These are phyloP conservation scores for Engystomops pustulosus DNA, from an alignment of 2,113 vertebrate genomes.

Conservation along the genomic window DNA sequence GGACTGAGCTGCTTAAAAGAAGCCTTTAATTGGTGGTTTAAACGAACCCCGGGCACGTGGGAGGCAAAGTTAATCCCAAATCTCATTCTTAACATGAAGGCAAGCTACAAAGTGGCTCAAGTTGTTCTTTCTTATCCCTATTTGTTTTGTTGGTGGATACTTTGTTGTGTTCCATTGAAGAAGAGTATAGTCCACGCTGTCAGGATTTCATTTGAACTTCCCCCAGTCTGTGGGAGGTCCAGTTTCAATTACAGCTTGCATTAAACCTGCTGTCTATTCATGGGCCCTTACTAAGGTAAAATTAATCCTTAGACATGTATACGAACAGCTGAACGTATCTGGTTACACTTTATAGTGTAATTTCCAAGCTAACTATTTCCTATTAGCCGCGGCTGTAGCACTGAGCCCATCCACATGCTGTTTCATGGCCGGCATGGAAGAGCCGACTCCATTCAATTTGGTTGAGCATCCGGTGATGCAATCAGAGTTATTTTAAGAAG, in stretches of 20 bases:
- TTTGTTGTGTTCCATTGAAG: slow-evolving; percentile 43
- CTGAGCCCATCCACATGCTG: slow-evolving; percentile 39
- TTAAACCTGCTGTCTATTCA: slow-evolving; percentile 57
- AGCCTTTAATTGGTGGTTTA: slow-evolving; percentile 52
- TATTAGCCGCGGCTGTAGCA: slow-evolving; percentile 46
- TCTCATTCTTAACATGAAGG: slow-evolving; percentile 51
- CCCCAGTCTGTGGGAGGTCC: slow-evolving; percentile 58
- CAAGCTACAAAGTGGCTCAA: slow-evolving; percentile 54
- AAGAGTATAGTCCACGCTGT: slow-evolving; percentile 26
- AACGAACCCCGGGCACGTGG: slow-evolving; percentile 21
- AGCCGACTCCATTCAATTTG: slow-evolving; percentile 27
- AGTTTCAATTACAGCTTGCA: slow-evolving; percentile 55
- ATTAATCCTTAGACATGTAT: slow-evolving; percentile 54
- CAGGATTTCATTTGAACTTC: slow-evolving; percentile 59
- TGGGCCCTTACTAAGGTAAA: slow-evolving; percentile 54
- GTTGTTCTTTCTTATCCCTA: slow-evolving; percentile 56
- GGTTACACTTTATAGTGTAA: slow-evolving; percentile 53
- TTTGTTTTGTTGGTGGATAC: slow-evolving; percentile 54
- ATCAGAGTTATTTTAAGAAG: slow-evolving; percentile 32
- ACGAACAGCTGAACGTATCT: slow-evolving; percentile 55
- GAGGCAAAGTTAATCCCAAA: slow-evolving; percentile 47
- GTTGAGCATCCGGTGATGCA: slow-evolving; percentile 44
- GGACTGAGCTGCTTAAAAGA: background rate
- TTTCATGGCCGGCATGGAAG: slow-evolving; percentile 32
- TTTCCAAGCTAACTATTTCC: slow-evolving; percentile 53